Conservation (phyloP, 2,888 invertebrate genomes). For the Chrysolina americana region DNA sequence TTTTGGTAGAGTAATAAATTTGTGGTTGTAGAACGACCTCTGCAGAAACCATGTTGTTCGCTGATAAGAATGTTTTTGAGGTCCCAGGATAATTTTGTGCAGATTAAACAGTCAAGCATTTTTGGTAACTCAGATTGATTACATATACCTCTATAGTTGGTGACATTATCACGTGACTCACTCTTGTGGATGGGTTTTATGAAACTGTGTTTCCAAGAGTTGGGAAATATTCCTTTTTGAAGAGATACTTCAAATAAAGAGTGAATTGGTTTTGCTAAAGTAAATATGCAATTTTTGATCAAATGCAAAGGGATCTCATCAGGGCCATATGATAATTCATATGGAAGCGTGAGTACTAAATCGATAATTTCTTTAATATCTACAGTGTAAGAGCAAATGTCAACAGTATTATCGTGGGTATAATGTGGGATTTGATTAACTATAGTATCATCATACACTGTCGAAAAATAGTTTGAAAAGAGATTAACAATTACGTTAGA, state of each 20-base stretch:
- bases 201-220: slow-evolving; percentile 26
- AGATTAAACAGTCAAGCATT: slow-evolving; percentile 14
- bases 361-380: slow-evolving; percentile 4
- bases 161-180: slow-evolving; percentile 13
- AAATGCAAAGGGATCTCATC: background rate
- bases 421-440: slow-evolving; percentile 20
- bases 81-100: slow-evolving; percentile 11
- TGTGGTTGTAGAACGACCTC: slow-evolving; percentile 32
- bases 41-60: slow-evolving; percentile 33
- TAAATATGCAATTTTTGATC: slow-evolving; percentile 1
- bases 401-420: slow-evolving; percentile 17
- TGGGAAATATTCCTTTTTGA: slow-evolving; percentile 19
- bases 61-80: background rate
- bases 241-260: slow-evolving; percentile 14
- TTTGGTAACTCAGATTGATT: slow-evolving; percentile 7
- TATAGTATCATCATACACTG: slow-evolving; percentile 13
- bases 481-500: slow-evolving; percentile 17
- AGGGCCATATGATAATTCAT: background rate
- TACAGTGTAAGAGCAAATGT: slow-evolving; percentile 2
- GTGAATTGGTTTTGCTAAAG: slow-evolving; percentile 26
- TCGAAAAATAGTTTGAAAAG: slow-evolving; percentile 14
- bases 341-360: background rate
- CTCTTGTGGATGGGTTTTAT: slow-evolving; percentile 23
- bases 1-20: slow-evolving; percentile 29
- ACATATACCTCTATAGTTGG: slow-evolving; percentile 20